Percentiles rank a stretch among this genome's conserved stretches.
Evolutionary conservation across 2,888 invertebrate species (phyloP).

Genomic region (Schizaphis graminum): DNA sequence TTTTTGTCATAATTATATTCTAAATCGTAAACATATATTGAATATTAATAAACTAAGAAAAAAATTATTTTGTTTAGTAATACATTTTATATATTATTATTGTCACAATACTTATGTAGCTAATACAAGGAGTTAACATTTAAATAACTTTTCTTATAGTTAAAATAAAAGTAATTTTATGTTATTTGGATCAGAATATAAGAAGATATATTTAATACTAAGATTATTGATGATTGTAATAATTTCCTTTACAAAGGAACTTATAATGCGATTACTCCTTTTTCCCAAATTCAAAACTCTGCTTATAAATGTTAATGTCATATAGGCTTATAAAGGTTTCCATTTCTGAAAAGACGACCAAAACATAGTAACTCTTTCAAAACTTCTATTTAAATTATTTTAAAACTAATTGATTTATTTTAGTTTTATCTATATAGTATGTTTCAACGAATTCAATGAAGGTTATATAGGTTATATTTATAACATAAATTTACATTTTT

Average conservation of each 20-base stretch:
- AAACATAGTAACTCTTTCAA: not conserved
- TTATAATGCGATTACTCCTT: conserved; percentile 30
- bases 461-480: too few species aligned
- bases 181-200: not conserved
- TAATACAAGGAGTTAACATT: not conserved
- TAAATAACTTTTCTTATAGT: not conserved
- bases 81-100: not conserved
- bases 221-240: not conserved
- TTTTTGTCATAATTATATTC: not conserved
- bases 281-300: conserved; percentile 4
- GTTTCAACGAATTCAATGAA: not conserved
- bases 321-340: conserved; percentile 30
- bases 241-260: conserved; percentile 30
- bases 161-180: not conserved
- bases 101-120: not conserved
- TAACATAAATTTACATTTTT: not conserved
- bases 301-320: not conserved
- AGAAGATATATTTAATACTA: not conserved
- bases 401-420: not conserved
- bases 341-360: conserved; percentile 11
- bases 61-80: not conserved
- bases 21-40: not conserved
- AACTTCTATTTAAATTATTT: conserved; percentile 4
- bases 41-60: not conserved
- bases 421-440: not conserved